A percentile compares a stretch with the other conserved stretches of the same genome.
Evolutionary conservation across 2,113 vertebrate genomes (phyloP).

Genomic region (Lamprologus callipterus): DNA sequence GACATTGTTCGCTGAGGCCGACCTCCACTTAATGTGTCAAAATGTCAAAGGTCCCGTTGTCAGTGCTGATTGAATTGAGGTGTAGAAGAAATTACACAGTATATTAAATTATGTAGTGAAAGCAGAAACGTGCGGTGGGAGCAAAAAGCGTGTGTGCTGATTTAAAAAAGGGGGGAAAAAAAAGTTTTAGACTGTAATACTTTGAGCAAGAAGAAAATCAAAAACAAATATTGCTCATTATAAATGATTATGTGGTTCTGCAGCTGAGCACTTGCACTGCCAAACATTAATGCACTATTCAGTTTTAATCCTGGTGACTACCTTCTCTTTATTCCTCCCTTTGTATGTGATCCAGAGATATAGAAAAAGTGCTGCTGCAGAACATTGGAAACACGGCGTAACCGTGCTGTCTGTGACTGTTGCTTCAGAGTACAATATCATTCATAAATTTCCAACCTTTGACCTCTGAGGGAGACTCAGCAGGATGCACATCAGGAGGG

Average conservation of each 20-base stretch:
- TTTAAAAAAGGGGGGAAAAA: neutral
- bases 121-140: neutral
- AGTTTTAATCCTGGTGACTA: neutral
- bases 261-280: neutral
- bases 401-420: neutral
- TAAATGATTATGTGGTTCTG: conserved; percentile 2
- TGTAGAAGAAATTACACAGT: neutral
- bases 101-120: neutral
- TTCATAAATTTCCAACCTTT: conserved; percentile 21
- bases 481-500: neutral
- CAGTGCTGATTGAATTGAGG: neutral
- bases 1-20: conserved; percentile 41
- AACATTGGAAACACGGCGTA: neutral
- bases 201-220: neutral
- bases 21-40: conserved; percentile 44
- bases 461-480: conserved; percentile 17
- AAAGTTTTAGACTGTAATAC: neutral
- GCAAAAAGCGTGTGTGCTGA: neutral
- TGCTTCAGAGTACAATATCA: neutral
- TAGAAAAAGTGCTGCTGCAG: neutral
- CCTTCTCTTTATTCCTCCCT: neutral
- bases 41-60: conserved; percentile 40
- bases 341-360: neutral
- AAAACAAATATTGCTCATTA: neutral
- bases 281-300: neutral